Conservation (phyloP, 2,113 vertebrate species). For the Ahaetulla prasina region DNA sequence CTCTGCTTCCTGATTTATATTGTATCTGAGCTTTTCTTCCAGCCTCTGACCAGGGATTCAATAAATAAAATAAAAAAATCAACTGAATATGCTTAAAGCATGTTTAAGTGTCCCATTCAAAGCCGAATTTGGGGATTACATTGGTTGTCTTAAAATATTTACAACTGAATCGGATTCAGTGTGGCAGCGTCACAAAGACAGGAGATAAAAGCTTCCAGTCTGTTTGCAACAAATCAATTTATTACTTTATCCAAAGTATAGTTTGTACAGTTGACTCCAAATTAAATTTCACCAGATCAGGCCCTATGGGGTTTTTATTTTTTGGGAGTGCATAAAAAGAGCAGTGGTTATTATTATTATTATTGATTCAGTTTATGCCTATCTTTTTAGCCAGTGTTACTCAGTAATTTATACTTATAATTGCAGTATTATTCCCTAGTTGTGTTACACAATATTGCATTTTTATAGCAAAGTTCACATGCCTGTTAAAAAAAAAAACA, state of each 20-base stretch:
- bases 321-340: neutral
- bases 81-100: neutral
- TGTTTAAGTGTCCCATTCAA: neutral
- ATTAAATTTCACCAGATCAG: neutral
- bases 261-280: neutral
- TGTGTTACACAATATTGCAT: neutral
- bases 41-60: neutral
- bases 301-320: neutral
- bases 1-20: neutral
- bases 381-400: neutral
- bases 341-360: neutral
- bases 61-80: neutral
- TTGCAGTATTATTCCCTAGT: neutral
- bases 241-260: neutral
- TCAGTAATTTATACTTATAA: neutral
- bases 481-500: neutral
- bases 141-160: neutral
- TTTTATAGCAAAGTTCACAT: neutral
- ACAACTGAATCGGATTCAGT: neutral
- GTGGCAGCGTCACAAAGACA: neutral
- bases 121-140: neutral
- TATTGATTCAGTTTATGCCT: neutral
- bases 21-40: neutral
- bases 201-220: neutral
- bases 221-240: neutral